phyloP scores from a whole-genome alignment of 2,797 vertebrate species.

The Sphaeramia orbicularis region DNA sequence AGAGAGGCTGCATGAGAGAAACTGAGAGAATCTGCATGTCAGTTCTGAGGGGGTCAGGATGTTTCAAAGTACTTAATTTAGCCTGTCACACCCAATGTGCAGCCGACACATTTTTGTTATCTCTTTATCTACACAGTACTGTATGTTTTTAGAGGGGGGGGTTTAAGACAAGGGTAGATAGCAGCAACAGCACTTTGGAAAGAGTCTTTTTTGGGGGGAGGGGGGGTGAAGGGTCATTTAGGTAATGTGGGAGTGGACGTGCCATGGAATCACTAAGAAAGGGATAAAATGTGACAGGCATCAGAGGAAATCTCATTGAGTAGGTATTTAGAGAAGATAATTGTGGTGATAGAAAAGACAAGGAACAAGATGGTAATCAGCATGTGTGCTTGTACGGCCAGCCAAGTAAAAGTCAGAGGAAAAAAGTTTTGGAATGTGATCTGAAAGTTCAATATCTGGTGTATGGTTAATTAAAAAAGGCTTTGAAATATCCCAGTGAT shows the following conservation, averaged over 20 bases:
- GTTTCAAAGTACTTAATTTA: constrained; percentile 81
- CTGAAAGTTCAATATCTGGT: constrained; percentile 33
- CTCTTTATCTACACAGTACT: constrained; percentile 93
- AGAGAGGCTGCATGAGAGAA: constrained; percentile 62
- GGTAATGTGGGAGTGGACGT: constrained; percentile 59
- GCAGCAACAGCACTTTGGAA: constrained; percentile 92
- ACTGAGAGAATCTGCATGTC: constrained; percentile 68
- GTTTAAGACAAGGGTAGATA: constrained; percentile 56
- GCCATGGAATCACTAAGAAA: constrained; percentile 87
- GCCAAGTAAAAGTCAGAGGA: constrained; percentile 16
- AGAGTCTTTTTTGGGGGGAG: constrained; percentile 60
- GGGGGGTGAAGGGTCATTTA: constrained; percentile 52
- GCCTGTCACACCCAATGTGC: constrained; percentile 88
- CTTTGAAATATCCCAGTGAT: constrained; percentile 50
- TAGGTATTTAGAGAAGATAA: constrained; percentile 17
- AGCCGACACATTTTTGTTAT: constrained; percentile 85
- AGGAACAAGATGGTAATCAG: constrained; percentile 22
- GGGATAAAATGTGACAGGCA: constrained; percentile 88
- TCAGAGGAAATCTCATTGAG: constrained; percentile 83
- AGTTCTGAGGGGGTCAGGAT: constrained; percentile 69
- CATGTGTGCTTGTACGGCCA: constrained; percentile 39
- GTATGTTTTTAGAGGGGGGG: constrained; percentile 91
- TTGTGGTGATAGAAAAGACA: constrained; percentile 24
- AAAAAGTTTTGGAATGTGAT: constrained; percentile 59
- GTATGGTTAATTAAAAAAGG: constrained; percentile 11